Evolutionary conservation across 2,113 vertebrate species (phyloP).

Genomic region (Panurus biarmicus): DNA sequence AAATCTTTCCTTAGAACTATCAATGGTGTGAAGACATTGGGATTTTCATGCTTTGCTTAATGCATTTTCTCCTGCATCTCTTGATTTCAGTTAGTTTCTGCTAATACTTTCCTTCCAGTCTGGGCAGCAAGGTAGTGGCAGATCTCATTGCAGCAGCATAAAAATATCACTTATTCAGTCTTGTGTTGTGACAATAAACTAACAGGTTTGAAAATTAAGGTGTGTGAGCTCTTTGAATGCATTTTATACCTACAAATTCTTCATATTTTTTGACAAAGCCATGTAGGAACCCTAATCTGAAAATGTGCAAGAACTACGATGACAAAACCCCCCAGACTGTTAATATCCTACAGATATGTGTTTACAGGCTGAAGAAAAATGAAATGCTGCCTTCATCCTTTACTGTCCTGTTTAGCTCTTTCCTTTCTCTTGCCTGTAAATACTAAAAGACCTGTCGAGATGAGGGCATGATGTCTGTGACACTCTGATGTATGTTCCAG

Average conservation of each 20-base stretch:
- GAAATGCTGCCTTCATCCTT: not conserved
- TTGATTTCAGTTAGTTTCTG: not conserved
- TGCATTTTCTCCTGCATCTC: not conserved
- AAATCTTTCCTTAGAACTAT: not conserved
- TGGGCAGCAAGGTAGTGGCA: not conserved
- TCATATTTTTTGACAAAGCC: not conserved
- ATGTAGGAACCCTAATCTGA: not conserved
- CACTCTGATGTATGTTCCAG: not conserved
- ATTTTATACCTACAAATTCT: not conserved
- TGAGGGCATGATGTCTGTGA: not conserved
- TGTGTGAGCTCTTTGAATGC: not conserved
- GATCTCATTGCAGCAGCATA: not conserved
- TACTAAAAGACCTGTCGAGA: not conserved
- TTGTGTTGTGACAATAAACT: not conserved
- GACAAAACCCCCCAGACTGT: not conserved
- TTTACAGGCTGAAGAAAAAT: not conserved
- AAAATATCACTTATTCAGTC: not conserved
- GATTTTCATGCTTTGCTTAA: not conserved
- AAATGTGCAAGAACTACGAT: not conserved
- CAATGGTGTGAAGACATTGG: not conserved
- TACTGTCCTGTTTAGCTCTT: not conserved
- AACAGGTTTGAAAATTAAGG: not conserved
- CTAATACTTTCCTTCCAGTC: not conserved
- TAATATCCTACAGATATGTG: not conserved
- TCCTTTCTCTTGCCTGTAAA: not conserved